Base-by-base conservation (phyloP, 1,140 invertebrate species). In the Pinna nobilis region DNA sequence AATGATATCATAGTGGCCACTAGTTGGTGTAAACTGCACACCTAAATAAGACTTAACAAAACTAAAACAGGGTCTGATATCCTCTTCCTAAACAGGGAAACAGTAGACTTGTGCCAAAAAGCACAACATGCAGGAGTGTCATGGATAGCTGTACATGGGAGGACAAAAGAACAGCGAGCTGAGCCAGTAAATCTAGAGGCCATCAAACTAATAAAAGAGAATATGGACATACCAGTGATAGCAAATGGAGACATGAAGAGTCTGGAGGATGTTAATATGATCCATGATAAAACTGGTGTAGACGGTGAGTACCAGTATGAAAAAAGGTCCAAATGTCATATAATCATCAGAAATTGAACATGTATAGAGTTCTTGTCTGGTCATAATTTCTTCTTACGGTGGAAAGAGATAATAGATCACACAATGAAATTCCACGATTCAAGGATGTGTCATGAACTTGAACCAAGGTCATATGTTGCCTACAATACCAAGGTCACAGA, bases 221-320 rank as follows among this genome's bases (percentile, higher is more conserved):
- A 90, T 68, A 82, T 97, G 7, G 80, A 89, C 47, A 90, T 98
- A 73, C 97, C 97, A 13, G 89, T 98, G 0, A 92, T 98, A 79
- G 96, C 95, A 1, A 99, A 99, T 92, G 97, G 97, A 66, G 95
- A 95, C 85, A 90, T 97, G 1, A 95, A 93, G 83, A 92, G 88
- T 53, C 89, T 95, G 71, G 83, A 92, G 20, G 94, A 95, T 90
- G 94, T 93, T 44, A 82, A 92, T 67, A 77, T 88, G 23, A 88
- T 98, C 25, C 91, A 93, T 69, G 84, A 92, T 41, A 77, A 85
- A 69, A 94, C 95, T 11, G 92, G 92, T 32, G 96, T 94, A 74
- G 91, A 94, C 88, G 97, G 95, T 89, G 90, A 92, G 77, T 77
- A n/a, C n/a, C n/a, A n/a, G n/a, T n/a, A n/a, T n/a, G n/a, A n/a